Conservation (phyloP, 2,797 vertebrate species). For the Acropternis orthonyx region DNA sequence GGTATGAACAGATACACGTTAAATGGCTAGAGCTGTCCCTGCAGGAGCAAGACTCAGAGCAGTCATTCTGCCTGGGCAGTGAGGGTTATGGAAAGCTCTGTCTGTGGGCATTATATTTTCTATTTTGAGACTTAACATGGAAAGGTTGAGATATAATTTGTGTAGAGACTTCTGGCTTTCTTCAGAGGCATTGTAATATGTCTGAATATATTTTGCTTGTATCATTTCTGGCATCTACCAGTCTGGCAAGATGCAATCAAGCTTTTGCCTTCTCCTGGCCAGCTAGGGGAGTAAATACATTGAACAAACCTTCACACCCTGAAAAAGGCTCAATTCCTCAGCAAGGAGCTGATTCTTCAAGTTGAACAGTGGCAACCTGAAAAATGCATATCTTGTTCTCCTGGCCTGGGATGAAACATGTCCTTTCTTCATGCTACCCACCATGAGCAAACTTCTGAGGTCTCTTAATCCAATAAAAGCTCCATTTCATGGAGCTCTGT, state of each 20-base stretch:
- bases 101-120: not conserved
- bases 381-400: not conserved
- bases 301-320: not conserved
- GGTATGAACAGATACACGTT: not conserved
- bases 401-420: not conserved
- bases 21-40: not conserved
- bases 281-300: not conserved
- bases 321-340: not conserved
- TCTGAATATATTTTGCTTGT: not conserved
- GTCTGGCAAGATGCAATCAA: not conserved
- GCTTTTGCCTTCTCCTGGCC: not conserved
- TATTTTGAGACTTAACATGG: not conserved
- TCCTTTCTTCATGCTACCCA: not conserved
- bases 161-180: not conserved
- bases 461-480: not conserved
- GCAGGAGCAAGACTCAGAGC: not conserved
- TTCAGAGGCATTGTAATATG: not conserved
- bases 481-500: not conserved
- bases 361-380: not conserved
- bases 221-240: not conserved
- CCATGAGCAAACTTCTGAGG: not conserved
- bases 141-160: not conserved
- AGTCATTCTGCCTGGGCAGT: not conserved
- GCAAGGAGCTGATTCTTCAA: not conserved
- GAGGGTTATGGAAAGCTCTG: not conserved